phyloP scores from a whole-genome alignment of 53 echinoderm and acorn worm genomes.

The Henricia sp. region DNA sequence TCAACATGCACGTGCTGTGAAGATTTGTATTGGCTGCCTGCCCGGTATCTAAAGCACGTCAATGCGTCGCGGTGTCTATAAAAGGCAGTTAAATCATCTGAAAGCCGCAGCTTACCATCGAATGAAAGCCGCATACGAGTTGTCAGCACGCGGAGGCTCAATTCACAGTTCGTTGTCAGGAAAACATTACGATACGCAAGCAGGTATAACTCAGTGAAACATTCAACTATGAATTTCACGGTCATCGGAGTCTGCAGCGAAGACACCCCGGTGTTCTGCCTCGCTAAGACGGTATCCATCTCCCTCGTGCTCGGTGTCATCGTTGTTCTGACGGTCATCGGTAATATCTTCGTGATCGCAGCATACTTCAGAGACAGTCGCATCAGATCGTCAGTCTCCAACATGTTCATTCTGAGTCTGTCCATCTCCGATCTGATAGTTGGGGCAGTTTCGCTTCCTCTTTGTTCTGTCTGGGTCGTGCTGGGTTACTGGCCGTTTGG shows the following conservation, averaged over 20 bases:
- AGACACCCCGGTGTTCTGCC: slow-evolving; percentile 12
- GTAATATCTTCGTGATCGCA: slow-evolving; percentile 71
- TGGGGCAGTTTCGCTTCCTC: slow-evolving; percentile 69
- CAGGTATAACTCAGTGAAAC: no score
- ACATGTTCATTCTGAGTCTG: slow-evolving; percentile 73
- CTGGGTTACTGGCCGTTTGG: slow-evolving; percentile 68
- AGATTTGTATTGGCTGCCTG: no score
- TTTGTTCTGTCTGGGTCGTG: slow-evolving; percentile 62
- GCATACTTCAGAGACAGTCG: slow-evolving; percentile 62
- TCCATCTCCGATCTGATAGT: slow-evolving; percentile 79
- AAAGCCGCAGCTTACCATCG: no score
- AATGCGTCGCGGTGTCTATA: no score
- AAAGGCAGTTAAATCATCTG: no score
- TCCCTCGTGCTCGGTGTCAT: slow-evolving; percentile 42
- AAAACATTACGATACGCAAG: no score
- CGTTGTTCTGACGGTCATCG: slow-evolving; percentile 67
- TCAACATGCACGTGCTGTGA: no score
- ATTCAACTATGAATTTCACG: background rate
- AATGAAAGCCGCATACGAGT: no score
- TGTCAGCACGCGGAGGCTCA: no score
- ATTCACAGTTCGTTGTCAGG: no score
- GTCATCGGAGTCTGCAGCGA: slow-evolving; percentile 2
- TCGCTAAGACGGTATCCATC: slow-evolving; percentile 11
- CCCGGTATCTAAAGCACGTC: no score
- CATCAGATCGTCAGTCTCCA: slow-evolving; percentile 71